Evolutionary conservation across 2,113 vertebrate genomes (phyloP).

Genomic region (Zosterops pallidus): DNA sequence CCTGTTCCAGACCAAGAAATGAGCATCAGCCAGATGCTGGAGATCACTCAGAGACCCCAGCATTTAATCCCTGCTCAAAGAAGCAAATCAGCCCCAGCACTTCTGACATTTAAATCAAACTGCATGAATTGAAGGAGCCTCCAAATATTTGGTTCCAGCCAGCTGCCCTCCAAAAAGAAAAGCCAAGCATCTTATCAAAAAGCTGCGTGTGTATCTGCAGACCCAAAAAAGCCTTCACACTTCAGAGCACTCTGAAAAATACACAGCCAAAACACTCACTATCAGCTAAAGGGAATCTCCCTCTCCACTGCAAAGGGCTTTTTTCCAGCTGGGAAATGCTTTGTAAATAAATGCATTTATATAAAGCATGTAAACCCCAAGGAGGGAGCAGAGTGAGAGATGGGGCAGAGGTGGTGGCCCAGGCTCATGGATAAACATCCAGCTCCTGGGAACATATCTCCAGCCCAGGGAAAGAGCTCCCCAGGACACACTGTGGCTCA

Average conservation of each 20-base stretch:
- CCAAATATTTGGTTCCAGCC: neutral
- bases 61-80: neutral
- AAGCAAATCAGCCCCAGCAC: neutral
- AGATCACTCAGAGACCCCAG: neutral
- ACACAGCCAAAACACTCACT: neutral
- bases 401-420: neutral
- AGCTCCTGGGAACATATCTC: neutral
- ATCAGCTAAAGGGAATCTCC: neutral
- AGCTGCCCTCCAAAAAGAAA: conserved; percentile 1
- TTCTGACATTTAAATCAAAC: neutral
- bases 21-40: neutral
- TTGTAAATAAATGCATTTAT: conserved; percentile 11
- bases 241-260: conserved; percentile 45
- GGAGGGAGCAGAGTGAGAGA: neutral
- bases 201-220: neutral
- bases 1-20: neutral
- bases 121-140: neutral
- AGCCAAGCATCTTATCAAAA: conserved; percentile 8
- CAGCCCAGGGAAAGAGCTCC: neutral
- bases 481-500: neutral
- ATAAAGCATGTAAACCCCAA: neutral
- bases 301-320: neutral
- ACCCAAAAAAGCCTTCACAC: conserved; percentile 26
- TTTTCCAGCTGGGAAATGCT: neutral
- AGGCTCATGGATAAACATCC: neutral